Conservation (phyloP, 2,888 invertebrate species). For the Ernsta delagoae region DNA sequence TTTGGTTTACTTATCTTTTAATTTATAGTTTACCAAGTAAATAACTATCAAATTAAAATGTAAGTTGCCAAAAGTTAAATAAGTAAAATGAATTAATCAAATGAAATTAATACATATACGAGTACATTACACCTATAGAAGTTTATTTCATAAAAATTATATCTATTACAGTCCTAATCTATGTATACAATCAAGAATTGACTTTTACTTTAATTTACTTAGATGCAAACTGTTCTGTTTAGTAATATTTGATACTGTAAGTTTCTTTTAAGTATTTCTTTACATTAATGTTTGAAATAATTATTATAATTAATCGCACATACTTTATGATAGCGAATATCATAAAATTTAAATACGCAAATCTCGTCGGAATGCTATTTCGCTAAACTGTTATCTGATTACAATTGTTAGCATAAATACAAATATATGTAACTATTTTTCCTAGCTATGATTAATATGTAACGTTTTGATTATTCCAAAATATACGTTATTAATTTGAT, state of each 20-base stretch:
- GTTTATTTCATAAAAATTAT: no score
- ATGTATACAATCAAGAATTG: not conserved
- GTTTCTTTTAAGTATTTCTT: no score
- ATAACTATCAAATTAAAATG: no score
- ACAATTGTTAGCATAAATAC: not conserved
- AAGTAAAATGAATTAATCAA: no score
- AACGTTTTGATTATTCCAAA: not conserved
- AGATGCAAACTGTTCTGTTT: not conserved
- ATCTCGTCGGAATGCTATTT: not conserved
- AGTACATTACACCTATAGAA: no score
- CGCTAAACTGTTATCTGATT: not conserved
- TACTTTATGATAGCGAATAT: not conserved
- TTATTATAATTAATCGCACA: not conserved
- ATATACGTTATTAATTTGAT: constrained; percentile 1
- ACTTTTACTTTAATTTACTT: constrained; percentile 11
- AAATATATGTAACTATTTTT: not conserved
- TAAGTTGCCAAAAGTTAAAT: no score
- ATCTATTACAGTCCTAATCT: no score
- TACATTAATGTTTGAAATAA: not conserved
- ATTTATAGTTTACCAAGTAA: no score
- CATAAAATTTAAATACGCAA: not conserved
- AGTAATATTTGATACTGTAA: not conserved
- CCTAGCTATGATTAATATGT: no score
- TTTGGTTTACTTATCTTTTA: no score
- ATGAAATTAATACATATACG: no score